phyloP scores from a whole-genome alignment of 2,797 vertebrate genomes.

The Carapus acus region DNA sequence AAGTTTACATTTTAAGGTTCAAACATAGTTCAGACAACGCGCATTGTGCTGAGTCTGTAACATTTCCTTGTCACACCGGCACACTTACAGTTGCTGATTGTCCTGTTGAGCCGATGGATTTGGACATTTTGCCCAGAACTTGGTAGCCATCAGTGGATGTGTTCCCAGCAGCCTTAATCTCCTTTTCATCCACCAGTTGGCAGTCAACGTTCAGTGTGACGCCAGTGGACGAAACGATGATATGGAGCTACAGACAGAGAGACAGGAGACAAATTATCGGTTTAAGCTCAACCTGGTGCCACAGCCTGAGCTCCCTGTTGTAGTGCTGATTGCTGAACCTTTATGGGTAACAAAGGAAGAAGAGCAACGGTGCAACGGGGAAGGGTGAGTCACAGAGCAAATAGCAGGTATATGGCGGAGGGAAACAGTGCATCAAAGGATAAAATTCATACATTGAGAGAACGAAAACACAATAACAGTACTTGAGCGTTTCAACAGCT shows the following conservation, averaged over 20 bases:
- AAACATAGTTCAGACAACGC: not conserved
- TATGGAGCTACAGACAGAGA: conserved; percentile 79
- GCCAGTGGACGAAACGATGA: conserved; percentile 84
- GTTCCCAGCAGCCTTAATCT: conserved; percentile 83
- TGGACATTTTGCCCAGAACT: conserved; percentile 89
- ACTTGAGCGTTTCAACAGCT: too few species aligned
- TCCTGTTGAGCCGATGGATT: conserved; percentile 75
- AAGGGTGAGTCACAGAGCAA: too few species aligned
- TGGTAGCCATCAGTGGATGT: conserved; percentile 89
- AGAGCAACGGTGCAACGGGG: not conserved
- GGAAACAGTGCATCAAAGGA: too few species aligned
- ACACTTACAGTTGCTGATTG: conserved; percentile 85
- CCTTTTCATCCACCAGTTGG: conserved; percentile 83
- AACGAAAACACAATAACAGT: too few species aligned
- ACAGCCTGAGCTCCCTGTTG: conserved; percentile 5
- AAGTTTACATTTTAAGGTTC: too few species aligned
- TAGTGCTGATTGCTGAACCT: conserved; percentile 24
- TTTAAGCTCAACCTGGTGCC: not conserved
- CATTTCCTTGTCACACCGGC: not conserved
- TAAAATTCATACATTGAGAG: too few species aligned
- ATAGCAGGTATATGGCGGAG: too few species aligned
- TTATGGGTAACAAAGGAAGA: conserved; percentile 14
- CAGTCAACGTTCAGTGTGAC: conserved; percentile 92
- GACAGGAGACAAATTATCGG: not conserved
- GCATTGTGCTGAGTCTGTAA: too few species aligned